These are phyloP conservation scores for Falcunculus frontatus DNA, from an alignment of 2,113 vertebrate species.

Conservation along the genomic window DNA sequence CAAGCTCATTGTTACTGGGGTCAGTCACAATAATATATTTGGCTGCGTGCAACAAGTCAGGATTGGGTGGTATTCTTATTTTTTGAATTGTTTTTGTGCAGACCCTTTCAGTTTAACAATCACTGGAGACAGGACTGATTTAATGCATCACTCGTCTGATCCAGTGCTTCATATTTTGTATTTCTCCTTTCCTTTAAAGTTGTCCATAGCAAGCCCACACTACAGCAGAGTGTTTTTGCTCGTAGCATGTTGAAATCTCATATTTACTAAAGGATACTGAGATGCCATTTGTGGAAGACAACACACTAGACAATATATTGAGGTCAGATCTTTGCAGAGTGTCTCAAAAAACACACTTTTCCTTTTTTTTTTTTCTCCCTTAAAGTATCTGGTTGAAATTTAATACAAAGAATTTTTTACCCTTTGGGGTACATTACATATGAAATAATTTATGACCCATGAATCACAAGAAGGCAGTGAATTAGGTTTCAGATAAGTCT, in stretches of 20 bases:
- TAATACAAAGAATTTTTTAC: constrained; percentile 67
- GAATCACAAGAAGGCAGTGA: constrained; percentile 73
- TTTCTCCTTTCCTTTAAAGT: background rate
- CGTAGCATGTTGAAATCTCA: background rate
- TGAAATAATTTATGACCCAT: constrained; percentile 74
- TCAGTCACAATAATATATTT: background rate
- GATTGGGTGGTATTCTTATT: background rate
- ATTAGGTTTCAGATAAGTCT: constrained; percentile 71
- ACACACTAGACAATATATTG: background rate
- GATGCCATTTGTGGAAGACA: background rate
- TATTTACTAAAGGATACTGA: constrained; percentile 12
- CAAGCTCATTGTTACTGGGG: background rate
- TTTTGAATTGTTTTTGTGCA: background rate
- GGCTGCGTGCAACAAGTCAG: background rate
- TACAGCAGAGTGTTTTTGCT: background rate
- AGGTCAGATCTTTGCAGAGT: constrained; percentile 36
- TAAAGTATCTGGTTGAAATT: constrained; percentile 60
- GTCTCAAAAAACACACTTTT: constrained; percentile 35
- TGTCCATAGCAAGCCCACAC: background rate
- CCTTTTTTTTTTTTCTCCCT: background rate
- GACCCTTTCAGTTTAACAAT: background rate
- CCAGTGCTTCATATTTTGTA: background rate
- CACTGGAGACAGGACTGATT: background rate
- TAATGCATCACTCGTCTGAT: background rate
- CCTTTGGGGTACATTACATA: constrained; percentile 69